Conservation (phyloP, 2,113 vertebrate species). For the Phrynosoma platyrhinos region DNA sequence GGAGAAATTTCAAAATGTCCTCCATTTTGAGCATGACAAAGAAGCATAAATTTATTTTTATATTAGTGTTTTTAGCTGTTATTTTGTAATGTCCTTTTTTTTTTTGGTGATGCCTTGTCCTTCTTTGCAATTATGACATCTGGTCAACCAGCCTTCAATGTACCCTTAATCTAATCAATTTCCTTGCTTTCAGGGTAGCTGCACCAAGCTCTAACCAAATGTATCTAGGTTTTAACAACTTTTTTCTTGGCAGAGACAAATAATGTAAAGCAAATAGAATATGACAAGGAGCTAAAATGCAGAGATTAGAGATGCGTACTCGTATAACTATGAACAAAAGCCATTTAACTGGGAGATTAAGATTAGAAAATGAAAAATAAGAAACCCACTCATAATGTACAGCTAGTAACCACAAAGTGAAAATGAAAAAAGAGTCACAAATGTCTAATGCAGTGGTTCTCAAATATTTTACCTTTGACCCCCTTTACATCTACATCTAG, state of each 20-base stretch:
- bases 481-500: too few relatives aligned
- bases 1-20: too few relatives aligned
- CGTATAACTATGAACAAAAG: not conserved
- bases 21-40: too few relatives aligned
- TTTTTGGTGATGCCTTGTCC: too few relatives aligned
- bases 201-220: not conserved
- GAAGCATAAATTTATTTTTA: too few relatives aligned
- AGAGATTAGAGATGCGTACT: slow-evolving; percentile 3
- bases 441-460: not conserved
- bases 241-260: not conserved
- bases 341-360: not conserved
- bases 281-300: not conserved
- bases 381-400: not conserved
- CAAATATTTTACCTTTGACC: too few relatives aligned
- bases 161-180: not conserved
- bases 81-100: too few relatives aligned
- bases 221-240: not conserved
- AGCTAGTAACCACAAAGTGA: slow-evolving; percentile 5
- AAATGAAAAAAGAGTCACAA: not conserved
- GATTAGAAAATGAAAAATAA: not conserved
- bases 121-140: too few relatives aligned
- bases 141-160: too few relatives aligned
- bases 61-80: too few relatives aligned
- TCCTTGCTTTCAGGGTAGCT: not conserved
- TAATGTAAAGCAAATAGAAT: slow-evolving; percentile 13